Evolutionary conservation across 2,797 vertebrate species (phyloP).

Genomic region (Malacoctenus gilli): DNA sequence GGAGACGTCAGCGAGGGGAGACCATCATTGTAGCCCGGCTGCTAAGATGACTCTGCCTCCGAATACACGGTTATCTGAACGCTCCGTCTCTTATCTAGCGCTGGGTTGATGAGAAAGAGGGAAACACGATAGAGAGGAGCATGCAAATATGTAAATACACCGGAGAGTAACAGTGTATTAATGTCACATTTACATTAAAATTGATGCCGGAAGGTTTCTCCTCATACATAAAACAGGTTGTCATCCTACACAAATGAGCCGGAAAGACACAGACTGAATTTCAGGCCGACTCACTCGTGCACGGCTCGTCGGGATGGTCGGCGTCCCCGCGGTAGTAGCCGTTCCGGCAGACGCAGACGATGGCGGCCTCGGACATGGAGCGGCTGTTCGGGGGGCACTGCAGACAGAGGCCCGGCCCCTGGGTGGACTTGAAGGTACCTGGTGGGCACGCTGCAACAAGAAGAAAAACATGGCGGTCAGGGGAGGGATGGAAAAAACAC

Average conservation of each 20-base stretch:
- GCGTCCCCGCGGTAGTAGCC: conserved; percentile 93
- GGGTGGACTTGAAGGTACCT: conserved; percentile 94
- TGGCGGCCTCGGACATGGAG: conserved; percentile 89
- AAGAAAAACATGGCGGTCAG: conserved; percentile 33
- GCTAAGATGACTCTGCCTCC: conserved; percentile 11
- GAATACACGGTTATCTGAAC: conserved; percentile 26
- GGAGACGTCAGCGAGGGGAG: conserved; percentile 46
- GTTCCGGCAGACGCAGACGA: conserved; percentile 91
- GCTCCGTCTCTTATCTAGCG: not conserved
- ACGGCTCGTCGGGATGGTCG: conserved; percentile 89
- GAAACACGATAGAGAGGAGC: conserved; percentile 1
- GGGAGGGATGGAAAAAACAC: not conserved
- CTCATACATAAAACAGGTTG: not conserved
- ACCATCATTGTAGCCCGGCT: conserved; percentile 31
- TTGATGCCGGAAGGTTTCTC: conserved; percentile 2
- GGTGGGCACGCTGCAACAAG: conserved; percentile 89
- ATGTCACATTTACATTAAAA: conserved; percentile 7
- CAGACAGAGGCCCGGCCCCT: conserved; percentile 87
- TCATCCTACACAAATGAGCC: no score
- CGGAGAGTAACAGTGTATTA: conserved; percentile 1
- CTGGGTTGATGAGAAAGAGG: conserved; percentile 1
- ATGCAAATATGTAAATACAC: no score
- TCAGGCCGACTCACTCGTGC: conserved; percentile 99
- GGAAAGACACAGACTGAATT: no score
- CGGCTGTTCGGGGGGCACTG: conserved; percentile 95